These are phyloP conservation scores for Furcula furcula DNA, from an alignment of 2,888 invertebrate species.

Conservation along the genomic window DNA sequence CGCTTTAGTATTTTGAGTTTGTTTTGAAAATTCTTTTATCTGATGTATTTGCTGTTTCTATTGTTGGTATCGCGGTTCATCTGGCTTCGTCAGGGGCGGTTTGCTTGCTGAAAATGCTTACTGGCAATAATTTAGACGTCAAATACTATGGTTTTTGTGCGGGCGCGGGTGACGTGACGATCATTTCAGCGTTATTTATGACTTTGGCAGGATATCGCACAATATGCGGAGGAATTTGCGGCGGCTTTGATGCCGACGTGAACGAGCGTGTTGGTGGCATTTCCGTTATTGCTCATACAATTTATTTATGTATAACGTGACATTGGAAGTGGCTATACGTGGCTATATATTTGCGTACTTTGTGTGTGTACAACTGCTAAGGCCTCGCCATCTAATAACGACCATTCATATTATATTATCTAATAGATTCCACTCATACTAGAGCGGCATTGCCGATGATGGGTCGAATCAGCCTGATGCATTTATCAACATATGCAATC, in stretches of 20 bases:
- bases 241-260: slow-evolving; percentile 60
- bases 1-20: slow-evolving; percentile 82
- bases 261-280: slow-evolving; percentile 70
- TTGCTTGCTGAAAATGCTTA: slow-evolving; percentile 65
- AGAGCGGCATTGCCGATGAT: no score
- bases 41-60: slow-evolving; percentile 77
- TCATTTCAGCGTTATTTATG: slow-evolving; percentile 79
- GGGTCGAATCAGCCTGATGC: no score
- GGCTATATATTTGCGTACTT: no score
- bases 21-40: slow-evolving; percentile 83
- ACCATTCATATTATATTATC: no score
- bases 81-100: slow-evolving; percentile 67
- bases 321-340: no score
- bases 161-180: slow-evolving; percentile 57
- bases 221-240: slow-evolving; percentile 70
- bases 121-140: slow-evolving; percentile 82
- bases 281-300: slow-evolving; percentile 71
- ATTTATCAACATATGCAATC: no score
- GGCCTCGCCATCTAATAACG: no score
- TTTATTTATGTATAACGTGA: no score
- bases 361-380: no score
- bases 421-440: no score
- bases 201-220: slow-evolving; percentile 66
- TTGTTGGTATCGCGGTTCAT: slow-evolving; percentile 70
- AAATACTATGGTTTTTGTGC: slow-evolving; percentile 69